Conservation (phyloP, 2,113 vertebrate species). For the Amazona guildingii region DNA sequence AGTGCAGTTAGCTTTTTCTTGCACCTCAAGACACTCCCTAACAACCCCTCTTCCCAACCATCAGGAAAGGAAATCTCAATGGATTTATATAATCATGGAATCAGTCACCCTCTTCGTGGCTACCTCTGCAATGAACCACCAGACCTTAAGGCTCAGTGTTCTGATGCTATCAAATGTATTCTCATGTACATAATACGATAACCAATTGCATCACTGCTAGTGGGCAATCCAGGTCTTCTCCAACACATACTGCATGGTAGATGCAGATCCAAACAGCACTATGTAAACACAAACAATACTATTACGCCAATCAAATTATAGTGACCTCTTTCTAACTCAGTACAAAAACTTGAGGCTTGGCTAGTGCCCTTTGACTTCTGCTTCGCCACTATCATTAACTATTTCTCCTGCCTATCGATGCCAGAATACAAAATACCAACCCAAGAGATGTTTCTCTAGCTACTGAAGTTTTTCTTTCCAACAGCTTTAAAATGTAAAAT, state of each 20-base stretch:
- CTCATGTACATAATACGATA: rapidly evolving
- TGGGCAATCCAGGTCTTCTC: not conserved
- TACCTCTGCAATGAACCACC: not conserved
- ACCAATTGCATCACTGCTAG: rapidly evolving
- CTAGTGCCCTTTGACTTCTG: not conserved
- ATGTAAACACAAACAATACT: not conserved
- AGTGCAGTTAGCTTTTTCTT: not conserved
- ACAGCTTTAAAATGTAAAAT: not conserved
- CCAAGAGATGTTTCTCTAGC: not conserved
- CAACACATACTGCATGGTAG: not conserved
- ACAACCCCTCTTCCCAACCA: not conserved
- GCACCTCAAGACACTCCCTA: not conserved
- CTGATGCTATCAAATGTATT: not conserved
- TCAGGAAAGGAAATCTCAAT: not conserved
- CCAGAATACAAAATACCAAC: not conserved
- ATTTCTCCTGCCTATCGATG: not conserved
- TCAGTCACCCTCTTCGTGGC: not conserved
- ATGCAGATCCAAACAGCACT: not conserved
- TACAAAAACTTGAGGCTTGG: not conserved
- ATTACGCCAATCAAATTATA: not conserved
- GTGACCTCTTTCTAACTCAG: not conserved
- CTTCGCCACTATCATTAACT: not conserved
- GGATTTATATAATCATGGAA: not conserved
- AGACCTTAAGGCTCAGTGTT: rapidly evolving
- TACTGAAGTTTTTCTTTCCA: not conserved